These are phyloP conservation scores for Chaetodon auriga DNA, from an alignment of 2,113 vertebrate genomes.

Conservation along the genomic window DNA sequence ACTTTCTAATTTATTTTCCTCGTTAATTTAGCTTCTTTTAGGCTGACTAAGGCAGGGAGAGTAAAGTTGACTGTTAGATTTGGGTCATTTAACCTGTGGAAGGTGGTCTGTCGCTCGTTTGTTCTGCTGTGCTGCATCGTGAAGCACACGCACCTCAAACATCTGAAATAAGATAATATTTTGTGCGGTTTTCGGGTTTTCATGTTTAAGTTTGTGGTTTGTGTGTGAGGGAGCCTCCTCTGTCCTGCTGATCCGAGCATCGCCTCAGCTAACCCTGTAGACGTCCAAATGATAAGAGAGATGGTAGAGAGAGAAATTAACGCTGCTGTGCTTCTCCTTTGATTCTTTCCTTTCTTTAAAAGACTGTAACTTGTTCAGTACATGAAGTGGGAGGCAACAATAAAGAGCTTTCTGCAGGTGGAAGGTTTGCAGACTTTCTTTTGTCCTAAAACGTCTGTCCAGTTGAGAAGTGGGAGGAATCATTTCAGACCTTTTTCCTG, in stretches of 20 bases:
- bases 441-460: neutral
- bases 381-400: constrained; percentile 50
- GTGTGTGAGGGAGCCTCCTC: constrained; percentile 29
- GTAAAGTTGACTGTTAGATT: constrained; percentile 6
- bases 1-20: constrained; percentile 49
- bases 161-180: neutral
- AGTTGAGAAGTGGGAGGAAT: no score
- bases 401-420: constrained; percentile 57
- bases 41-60: constrained; percentile 1
- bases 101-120: constrained; percentile 18
- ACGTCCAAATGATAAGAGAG: constrained; percentile 12
- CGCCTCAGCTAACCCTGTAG: constrained; percentile 30
- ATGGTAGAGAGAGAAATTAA: constrained; percentile 18
- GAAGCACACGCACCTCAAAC: constrained; percentile 3
- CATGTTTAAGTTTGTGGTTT: constrained; percentile 25
- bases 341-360: constrained; percentile 24
- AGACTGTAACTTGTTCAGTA: constrained; percentile 34
- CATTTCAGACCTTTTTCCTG: no score
- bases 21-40: constrained; percentile 39
- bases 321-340: constrained; percentile 6
- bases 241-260: constrained; percentile 26
- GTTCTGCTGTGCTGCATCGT: constrained; percentile 7
- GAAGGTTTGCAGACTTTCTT: constrained; percentile 9
- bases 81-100: constrained; percentile 28
- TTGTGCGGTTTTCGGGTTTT: constrained; percentile 10